Evolutionary conservation across 2,113 vertebrate genomes (phyloP).

Genomic region (rat (Rattus norvegicus)): GRCr8 NC_086039.1:18305001-18305500

Average conservation of each 20-base stretch:
- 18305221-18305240: neutral
- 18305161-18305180: neutral
- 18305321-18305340: conserved; percentile 42
- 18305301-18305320: conserved; percentile 7
- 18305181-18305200: conserved; percentile 33
- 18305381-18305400: conserved; percentile 25
- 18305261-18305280: neutral
- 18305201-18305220: conserved; percentile 25
- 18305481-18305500: conserved; percentile 40
- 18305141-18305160: neutral
- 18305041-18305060: too few species aligned
- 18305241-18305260: neutral
- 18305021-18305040: too few species aligned
- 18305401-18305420: conserved; percentile 67
- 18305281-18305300: conserved; percentile 46
- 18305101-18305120: neutral
- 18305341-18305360: conserved; percentile 47
- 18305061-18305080: too few species aligned
- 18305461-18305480: conserved; percentile 27
- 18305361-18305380: conserved; percentile 53
- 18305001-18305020: too few species aligned
- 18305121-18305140: conserved; percentile 26
- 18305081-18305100: neutral
- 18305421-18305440: conserved; percentile 27
- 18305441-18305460: conserved; percentile 36